A percentile compares a stretch with the other conserved stretches of the same genome.
Conservation (phyloP, 2,888 invertebrate species). For the Epinotia bilunana region DNA sequence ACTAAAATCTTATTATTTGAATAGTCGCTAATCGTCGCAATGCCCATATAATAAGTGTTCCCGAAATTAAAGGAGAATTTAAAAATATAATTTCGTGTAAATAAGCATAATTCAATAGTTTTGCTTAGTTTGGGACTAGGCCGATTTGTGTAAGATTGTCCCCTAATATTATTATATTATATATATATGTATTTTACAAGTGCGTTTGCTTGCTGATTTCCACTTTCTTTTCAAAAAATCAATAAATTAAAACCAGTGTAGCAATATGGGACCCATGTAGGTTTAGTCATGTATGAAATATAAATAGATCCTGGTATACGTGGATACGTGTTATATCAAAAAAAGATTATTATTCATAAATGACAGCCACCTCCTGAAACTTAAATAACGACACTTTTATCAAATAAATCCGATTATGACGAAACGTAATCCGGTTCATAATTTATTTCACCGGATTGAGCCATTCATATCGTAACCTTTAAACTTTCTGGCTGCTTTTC, state of each 20-base stretch:
- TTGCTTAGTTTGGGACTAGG: too few species aligned
- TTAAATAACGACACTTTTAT: slow-evolving; percentile 16
- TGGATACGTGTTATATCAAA: not conserved
- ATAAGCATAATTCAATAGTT: not conserved
- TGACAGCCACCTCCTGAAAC: slow-evolving; percentile 4
- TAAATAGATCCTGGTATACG: not conserved
- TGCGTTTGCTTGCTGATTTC: not conserved
- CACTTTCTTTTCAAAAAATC: not conserved
- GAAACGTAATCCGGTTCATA: not conserved
- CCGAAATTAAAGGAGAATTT: too few species aligned
- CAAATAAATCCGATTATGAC: slow-evolving; percentile 19
- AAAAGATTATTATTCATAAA: not conserved
- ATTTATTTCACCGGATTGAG: slow-evolving; percentile 27
- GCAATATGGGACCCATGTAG: too few species aligned
- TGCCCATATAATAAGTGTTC: too few species aligned
- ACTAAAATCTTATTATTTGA: too few species aligned
- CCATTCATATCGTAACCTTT: slow-evolving; percentile 2
- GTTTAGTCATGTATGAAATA: too few species aligned
- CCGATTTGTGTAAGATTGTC: too few species aligned
- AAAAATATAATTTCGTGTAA: too few species aligned
- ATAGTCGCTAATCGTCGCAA: too few species aligned
- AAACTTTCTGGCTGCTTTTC: not conserved
- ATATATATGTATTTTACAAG: not conserved
- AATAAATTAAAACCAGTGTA: not conserved
- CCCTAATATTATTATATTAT: too few species aligned